phyloP scores from a whole-genome alignment of 2,113 vertebrate genomes.

The Trichechus manatus region DNA sequence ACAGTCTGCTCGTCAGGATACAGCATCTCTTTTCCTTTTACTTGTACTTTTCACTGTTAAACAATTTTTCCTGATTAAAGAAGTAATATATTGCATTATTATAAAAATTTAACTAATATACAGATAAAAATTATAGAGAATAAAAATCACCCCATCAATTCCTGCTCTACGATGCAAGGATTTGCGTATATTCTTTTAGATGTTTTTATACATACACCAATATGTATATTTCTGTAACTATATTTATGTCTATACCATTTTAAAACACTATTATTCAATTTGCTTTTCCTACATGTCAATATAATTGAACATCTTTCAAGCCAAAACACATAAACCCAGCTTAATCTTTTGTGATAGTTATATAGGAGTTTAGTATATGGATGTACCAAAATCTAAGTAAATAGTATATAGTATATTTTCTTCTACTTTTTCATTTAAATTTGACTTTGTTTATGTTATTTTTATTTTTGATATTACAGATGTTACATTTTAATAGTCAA shows the following conservation, averaged over 20 bases:
- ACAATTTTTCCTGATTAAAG: not conserved
- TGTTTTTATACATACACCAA: not conserved
- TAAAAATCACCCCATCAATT: not conserved
- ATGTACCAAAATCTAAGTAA: not conserved
- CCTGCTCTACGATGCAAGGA: not conserved
- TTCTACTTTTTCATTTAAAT: slow-evolving; percentile 36
- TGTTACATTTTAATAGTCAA: too few relatives aligned
- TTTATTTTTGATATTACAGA: too few relatives aligned
- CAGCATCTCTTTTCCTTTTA: not conserved
- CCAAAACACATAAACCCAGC: not conserved
- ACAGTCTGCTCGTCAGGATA: not conserved
- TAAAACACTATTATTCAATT: not conserved
- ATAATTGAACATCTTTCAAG: not conserved
- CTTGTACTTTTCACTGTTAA: not conserved
- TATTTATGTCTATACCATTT: not conserved
- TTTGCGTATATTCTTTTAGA: not conserved
- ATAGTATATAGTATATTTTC: not conserved
- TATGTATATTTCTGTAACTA: not conserved
- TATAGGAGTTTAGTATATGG: not conserved
- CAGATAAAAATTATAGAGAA: not conserved
- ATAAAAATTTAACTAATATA: not conserved
- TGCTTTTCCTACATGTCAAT: not conserved
- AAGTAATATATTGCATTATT: not conserved
- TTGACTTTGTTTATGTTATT: not conserved
- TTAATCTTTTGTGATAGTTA: not conserved